Evolutionary conservation across 2,888 invertebrate genomes (phyloP).

Genomic region (Phortica okadai): DNA sequence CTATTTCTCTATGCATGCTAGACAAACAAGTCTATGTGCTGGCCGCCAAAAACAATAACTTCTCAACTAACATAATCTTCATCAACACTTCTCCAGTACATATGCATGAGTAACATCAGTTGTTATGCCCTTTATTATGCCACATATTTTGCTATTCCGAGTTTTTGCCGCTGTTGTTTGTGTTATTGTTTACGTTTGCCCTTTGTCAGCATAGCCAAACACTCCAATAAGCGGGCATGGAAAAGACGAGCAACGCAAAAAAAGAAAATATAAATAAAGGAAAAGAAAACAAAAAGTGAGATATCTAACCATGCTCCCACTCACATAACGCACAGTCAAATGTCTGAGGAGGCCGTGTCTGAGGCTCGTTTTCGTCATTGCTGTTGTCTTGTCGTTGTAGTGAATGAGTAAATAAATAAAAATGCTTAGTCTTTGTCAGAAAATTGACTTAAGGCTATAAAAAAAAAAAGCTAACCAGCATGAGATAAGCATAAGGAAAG

Average conservation of each 20-base stretch:
- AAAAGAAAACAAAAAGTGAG: no score
- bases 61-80: conserved; percentile 69
- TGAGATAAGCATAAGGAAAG: conserved; percentile 45
- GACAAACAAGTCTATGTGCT: neutral
- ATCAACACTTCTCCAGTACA: conserved; percentile 55
- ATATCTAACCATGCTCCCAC: no score
- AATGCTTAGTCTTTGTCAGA: conserved; percentile 69
- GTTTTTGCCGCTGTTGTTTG: neutral
- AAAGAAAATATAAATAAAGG: neutral
- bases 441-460: conserved; percentile 71
- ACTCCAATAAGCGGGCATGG: neutral
- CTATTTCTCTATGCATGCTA: neutral
- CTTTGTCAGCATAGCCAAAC: neutral
- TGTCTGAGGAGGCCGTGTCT: neutral
- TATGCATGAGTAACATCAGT: neutral
- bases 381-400: neutral
- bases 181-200: neutral
- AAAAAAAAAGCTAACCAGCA: conserved; percentile 48
- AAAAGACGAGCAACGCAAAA: neutral
- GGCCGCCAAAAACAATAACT: conserved; percentile 61
- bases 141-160: neutral
- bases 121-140: conserved; percentile 9
- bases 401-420: conserved; percentile 66
- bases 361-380: neutral
- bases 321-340: no score